phyloP scores from a whole-genome alignment of 1,140 invertebrate genomes.

The Armadillidium nasatum region DNA sequence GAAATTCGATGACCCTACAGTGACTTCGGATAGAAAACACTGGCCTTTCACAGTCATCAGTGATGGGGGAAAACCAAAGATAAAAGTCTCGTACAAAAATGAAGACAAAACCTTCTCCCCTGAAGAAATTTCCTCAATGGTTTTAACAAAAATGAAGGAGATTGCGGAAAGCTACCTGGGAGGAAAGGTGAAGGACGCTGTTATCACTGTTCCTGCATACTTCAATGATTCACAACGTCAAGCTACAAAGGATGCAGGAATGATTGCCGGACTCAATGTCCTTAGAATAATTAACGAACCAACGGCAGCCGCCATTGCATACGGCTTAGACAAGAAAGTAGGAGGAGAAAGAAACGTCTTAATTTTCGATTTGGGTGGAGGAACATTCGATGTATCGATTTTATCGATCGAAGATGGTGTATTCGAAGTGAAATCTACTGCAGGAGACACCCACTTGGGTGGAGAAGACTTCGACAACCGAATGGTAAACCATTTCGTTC shows the following conservation, averaged over 20 bases:
- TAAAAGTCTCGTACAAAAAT: conserved; percentile 76
- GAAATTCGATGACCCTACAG: conserved; percentile 82
- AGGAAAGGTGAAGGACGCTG: conserved; percentile 79
- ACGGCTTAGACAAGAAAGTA: conserved; percentile 59
- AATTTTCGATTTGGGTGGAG: conserved; percentile 57
- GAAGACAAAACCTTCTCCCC: conserved; percentile 74
- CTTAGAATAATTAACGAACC: conserved; percentile 77
- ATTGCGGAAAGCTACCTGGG: conserved; percentile 88
- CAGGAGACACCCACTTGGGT: conserved; percentile 47
- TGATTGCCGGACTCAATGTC: conserved; percentile 79
- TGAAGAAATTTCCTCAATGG: conserved; percentile 83
- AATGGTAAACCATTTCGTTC: conserved; percentile 46
- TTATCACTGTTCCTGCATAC: conserved; percentile 86
- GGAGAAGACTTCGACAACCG: conserved; percentile 47
- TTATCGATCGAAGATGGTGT: conserved; percentile 76
- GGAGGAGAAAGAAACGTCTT: conserved; percentile 50
- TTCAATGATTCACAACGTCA: conserved; percentile 89
- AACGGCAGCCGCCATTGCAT: conserved; percentile 73
- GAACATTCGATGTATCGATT: conserved; percentile 74
- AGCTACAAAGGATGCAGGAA: conserved; percentile 85
- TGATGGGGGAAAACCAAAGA: conserved; percentile 65
- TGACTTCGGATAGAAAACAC: conserved; percentile 93
- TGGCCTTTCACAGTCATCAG: conserved; percentile 91
- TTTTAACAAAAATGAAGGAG: conserved; percentile 85
- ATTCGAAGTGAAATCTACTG: conserved; percentile 69